These are phyloP conservation scores for Goniozus legneri DNA, from an alignment of 1,140 invertebrate genomes.

Conservation along the genomic window DNA sequence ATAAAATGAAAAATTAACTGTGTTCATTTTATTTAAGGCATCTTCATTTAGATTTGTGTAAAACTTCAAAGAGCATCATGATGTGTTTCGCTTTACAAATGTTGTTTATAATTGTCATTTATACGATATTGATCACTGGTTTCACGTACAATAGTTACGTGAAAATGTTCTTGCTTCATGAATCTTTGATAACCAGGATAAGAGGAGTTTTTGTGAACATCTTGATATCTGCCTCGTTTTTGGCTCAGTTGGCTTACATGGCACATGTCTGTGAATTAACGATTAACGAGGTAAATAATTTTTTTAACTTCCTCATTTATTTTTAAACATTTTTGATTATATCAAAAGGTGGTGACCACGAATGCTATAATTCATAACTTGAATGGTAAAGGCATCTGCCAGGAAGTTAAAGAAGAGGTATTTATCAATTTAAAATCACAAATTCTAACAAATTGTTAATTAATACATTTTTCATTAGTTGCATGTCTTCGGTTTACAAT, in stretches of 20 bases:
- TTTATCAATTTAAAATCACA: neutral
- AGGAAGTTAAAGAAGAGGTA: conserved; percentile 7
- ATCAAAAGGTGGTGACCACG: neutral
- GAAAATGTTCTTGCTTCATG: neutral
- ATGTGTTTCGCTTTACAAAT: conserved; percentile 5
- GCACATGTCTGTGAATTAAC: neutral
- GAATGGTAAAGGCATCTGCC: neutral
- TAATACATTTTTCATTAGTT: conserved; percentile 12
- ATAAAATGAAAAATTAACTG: neutral
- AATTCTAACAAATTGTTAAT: neutral
- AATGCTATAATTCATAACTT: neutral
- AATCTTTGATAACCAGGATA: neutral
- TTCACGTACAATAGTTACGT: conserved; percentile 5
- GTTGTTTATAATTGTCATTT: neutral
- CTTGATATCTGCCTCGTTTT: neutral
- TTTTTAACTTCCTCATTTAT: too few species aligned
- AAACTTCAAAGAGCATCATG: conserved; percentile 3
- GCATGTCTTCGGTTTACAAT: conserved; percentile 17
- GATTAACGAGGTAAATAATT: neutral
- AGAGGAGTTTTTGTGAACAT: neutral
- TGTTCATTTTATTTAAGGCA: conserved; percentile 16
- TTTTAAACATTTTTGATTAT: neutral
- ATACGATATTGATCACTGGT: neutral
- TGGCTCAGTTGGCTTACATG: neutral
- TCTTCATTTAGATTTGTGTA: conserved; percentile 16